Conservation (phyloP, 2,113 vertebrate species). For the Sminthopsis crassicaudata region DNA sequence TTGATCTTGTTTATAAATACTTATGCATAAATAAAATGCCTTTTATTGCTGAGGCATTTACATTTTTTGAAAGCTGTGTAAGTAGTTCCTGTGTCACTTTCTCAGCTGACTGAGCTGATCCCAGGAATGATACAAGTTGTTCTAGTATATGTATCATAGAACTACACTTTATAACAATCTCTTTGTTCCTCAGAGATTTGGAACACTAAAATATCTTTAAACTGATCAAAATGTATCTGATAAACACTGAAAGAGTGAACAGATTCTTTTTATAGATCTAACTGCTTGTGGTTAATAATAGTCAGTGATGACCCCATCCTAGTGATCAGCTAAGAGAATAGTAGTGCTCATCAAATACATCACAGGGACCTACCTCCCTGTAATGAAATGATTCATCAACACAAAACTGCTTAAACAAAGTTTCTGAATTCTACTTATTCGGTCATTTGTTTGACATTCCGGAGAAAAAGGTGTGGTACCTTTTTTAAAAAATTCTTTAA, state of each 20-base stretch:
- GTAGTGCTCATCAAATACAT: neutral
- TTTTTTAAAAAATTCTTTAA: neutral
- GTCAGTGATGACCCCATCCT: neutral
- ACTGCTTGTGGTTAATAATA: neutral
- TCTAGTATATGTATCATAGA: neutral
- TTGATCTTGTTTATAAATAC: neutral
- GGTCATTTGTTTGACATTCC: neutral
- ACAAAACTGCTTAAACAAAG: neutral
- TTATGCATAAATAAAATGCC: neutral
- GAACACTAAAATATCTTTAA: neutral
- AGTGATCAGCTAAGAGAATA: neutral
- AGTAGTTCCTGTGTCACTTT: neutral
- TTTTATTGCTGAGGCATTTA: neutral
- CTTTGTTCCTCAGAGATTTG: neutral
- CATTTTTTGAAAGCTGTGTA: conserved; percentile 2
- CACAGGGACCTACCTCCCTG: neutral
- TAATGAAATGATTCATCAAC: neutral
- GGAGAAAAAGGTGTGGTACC: neutral
- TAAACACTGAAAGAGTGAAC: neutral
- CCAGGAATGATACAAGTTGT: neutral
- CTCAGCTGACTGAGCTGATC: neutral
- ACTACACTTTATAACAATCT: neutral
- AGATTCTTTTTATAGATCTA: neutral
- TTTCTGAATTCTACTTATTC: neutral
- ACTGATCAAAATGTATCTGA: neutral